Base-by-base conservation (phyloP, 2,797 vertebrate genomes). In the Smutsia temminckii region DNA sequence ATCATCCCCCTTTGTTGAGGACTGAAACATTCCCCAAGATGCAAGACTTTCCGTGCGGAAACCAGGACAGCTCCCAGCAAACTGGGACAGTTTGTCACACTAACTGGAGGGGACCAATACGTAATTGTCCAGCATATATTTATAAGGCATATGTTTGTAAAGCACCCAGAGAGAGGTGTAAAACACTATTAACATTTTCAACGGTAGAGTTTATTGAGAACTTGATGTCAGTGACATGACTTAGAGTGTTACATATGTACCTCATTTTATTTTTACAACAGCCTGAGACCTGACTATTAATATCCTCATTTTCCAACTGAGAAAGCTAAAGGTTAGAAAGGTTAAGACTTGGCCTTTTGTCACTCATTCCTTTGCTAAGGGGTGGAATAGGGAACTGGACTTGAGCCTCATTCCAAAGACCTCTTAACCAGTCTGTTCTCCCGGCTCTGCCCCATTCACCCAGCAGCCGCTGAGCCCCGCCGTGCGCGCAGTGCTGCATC, bases 401-500 rank as follows among this genome's bases (percentile, higher is more conserved):
- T 29, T 8, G 13, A 75, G 29, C 25, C 37, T 77, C 25, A 1
- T 55, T 71, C 29, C 53, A 61, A 21, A 51, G 34, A 75, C n/a
- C 63, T 68, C 63, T 89, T 49, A 55, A 32, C 25, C 7, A 8
- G 10, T 88, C 81, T 79, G 27, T 8, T 23, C 6, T 27, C 5
- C 8, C 8, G 27, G 10, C 20, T 46, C 18, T 18, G 27, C 40
- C 40, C 0, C 16, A 23, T 25, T 81, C 18, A 55, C 1, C 53
- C 4, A 46, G 23, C n/a, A 23, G 34, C 37, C 61, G 29, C 1
- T 34, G n/a, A 42, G 32, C 6, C 32, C n/a, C 57, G 1, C 49
- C n/a, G 2, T 63, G 17, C 13, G 8, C 12, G 2, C 8, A 1
- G 4, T 16, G 3, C 4, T 32, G 2, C 5, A 5, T 63, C 51